phyloP scores from a whole-genome alignment of 2,113 vertebrate genomes.

The Pyxicephalus adspersus region DNA sequence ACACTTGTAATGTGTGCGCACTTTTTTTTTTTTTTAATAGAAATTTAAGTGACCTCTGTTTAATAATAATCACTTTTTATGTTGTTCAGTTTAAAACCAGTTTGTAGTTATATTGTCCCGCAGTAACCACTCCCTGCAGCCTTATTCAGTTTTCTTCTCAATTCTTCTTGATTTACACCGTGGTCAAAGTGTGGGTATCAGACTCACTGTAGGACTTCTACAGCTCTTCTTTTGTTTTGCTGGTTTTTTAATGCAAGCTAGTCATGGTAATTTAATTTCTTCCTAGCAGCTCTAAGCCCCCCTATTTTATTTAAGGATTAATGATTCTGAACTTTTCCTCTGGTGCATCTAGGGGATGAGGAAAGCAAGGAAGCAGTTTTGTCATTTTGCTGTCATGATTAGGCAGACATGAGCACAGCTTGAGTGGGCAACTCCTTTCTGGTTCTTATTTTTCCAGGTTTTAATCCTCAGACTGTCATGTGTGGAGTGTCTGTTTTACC shows the following conservation, averaged over 20 bases:
- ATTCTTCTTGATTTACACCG: too few relatives aligned
- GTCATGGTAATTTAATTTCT: constrained; percentile 13
- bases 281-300: neutral
- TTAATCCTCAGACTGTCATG: constrained; percentile 35
- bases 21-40: too few relatives aligned
- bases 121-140: too few relatives aligned
- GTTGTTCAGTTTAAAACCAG: too few relatives aligned
- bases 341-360: constrained; percentile 3
- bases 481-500: constrained; percentile 33
- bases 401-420: neutral
- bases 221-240: neutral
- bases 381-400: constrained; percentile 35
- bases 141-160: too few relatives aligned
- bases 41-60: too few relatives aligned
- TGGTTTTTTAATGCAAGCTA: neutral
- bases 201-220: too few relatives aligned
- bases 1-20: too few relatives aligned
- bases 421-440: constrained; percentile 41
- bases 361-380: constrained; percentile 20
- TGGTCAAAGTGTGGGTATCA: too few relatives aligned
- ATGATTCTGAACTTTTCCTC: constrained; percentile 30
- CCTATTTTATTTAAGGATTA: neutral
- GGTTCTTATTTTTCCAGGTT: constrained; percentile 34
- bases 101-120: too few relatives aligned
- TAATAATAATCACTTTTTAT: too few relatives aligned